Evolutionary conservation across 2,113 vertebrate species (phyloP), one percentile per base, ranked within the genome.

Genomic region (Tinamus guttatus): DNA sequence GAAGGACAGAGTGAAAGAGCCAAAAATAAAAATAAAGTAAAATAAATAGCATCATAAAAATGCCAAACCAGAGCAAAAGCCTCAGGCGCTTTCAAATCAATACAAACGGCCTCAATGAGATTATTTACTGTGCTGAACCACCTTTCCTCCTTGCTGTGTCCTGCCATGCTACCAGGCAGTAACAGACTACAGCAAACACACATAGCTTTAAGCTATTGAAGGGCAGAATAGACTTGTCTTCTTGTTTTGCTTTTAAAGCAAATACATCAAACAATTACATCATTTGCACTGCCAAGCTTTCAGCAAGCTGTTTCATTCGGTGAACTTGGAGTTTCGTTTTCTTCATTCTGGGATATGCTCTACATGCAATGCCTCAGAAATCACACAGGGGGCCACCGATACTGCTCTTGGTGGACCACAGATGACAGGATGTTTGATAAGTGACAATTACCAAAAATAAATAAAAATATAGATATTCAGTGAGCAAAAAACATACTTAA

Each of bases 351-450:
- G 73, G 17, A 4, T 62, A 56, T 43, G 2, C 17, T 62, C 0
- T 0, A 4, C 3, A 52, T 52, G 60, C 41, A 8, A 32, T 7
- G 2, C 9, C 32, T 13, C 78, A 47, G 10, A 51, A 60, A 9
- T 2, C 6, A 41, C 70, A 24, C 7, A n/a, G n/a, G 67, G 34
- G 15, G 67, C 16, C 45, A 36, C 27, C 25, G 20, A 65, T 28
- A 38, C 25, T 28, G 21, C 32, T 65, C 6, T 47, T 47, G 45
- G 45, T 47, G 45, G 45, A 47, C 45, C 19, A 47, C 45, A 47
- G 17, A 47, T 47, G 45, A 47, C 45, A 47, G 17, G 45, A 47
- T 47, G 45, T 47, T 47, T 47, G 17, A 47, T 47, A 47, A 47
- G 45, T 19, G 45, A 47, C 45, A 6, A 47, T 47, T 47, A 47